Percentiles rank a stretch among this genome's conserved stretches.
These are phyloP conservation scores for Xestobium rufovillosum DNA, from an alignment of 2,888 invertebrate genomes.

Conservation along the genomic window DNA sequence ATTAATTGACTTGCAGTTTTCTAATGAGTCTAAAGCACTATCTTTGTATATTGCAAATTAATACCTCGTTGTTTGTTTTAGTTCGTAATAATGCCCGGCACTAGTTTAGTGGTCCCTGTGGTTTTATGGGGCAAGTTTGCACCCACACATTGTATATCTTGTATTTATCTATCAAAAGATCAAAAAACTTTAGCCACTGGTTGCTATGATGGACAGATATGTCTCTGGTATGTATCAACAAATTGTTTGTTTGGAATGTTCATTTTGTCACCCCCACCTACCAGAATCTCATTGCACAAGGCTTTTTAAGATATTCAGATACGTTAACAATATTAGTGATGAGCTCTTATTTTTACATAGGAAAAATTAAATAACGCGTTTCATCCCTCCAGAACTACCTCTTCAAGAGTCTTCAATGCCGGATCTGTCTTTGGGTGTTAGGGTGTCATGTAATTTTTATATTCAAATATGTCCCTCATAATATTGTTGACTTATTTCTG, in stretches of 20 bases:
- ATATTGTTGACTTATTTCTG: no score
- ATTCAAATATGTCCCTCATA: no score
- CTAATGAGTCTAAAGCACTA: slow-evolving; percentile 2
- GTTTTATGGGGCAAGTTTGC: slow-evolving; percentile 96
- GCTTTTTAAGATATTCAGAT: no score
- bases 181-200: slow-evolving; percentile 91
- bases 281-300: no score
- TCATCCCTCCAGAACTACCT: no score
- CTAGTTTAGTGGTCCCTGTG: slow-evolving; percentile 91
- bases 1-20: slow-evolving; percentile 24
- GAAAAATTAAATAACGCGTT: no score
- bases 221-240: slow-evolving; percentile 72
- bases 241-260: neutral
- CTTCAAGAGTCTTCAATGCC: no score
- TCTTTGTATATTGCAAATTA: neutral
- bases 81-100: slow-evolving; percentile 59
- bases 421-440: no score
- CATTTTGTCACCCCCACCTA: slow-evolving; percentile 1
- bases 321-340: no score
- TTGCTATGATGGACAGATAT: slow-evolving; percentile 97
- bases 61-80: slow-evolving; percentile 13
- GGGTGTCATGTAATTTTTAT: no score
- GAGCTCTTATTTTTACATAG: no score
- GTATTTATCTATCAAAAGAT: slow-evolving; percentile 85
- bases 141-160: slow-evolving; percentile 94